phyloP scores from a whole-genome alignment of 2,113 vertebrate genomes.

The Zeus faber region DNA sequence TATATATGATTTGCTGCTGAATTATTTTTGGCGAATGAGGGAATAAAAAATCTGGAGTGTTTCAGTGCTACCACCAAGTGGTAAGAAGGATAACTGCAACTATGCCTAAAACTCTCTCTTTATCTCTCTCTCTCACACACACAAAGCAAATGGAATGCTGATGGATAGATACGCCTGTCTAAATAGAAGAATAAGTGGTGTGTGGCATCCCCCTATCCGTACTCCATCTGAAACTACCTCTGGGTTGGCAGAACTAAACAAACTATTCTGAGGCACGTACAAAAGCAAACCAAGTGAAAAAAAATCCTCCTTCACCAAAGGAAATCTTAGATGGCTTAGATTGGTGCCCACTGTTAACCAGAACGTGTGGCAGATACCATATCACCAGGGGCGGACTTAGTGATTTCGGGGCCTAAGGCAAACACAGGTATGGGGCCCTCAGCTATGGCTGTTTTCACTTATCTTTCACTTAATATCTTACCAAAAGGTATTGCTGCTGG shows the following conservation, averaged over 20 bases:
- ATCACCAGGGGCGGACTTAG: too few species aligned
- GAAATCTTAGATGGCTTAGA: background rate
- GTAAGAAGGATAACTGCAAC: conserved; percentile 9
- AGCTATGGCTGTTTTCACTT: too few species aligned
- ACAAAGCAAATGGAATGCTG: background rate
- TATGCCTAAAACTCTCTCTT: background rate
- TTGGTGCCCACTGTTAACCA: too few species aligned
- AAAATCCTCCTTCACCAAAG: background rate
- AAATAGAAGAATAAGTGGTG: background rate
- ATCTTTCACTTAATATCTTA: too few species aligned
- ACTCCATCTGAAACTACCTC: conserved; percentile 1
- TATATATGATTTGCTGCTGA: too few species aligned
- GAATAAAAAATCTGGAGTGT: too few species aligned
- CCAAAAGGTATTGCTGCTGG: too few species aligned
- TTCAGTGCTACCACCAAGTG: conserved; percentile 30
- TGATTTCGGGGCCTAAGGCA: too few species aligned
- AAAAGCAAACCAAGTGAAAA: background rate
- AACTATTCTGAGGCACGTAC: background rate
- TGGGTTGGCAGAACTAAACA: background rate
- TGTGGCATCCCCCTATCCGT: background rate
- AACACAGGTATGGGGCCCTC: too few species aligned
- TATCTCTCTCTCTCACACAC: conserved; percentile 8
- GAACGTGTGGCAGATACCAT: too few species aligned
- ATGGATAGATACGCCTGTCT: background rate
- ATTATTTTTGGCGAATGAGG: too few species aligned